Conservation (phyloP, 2,113 vertebrate species). For the Theropithecus gelada region DNA sequence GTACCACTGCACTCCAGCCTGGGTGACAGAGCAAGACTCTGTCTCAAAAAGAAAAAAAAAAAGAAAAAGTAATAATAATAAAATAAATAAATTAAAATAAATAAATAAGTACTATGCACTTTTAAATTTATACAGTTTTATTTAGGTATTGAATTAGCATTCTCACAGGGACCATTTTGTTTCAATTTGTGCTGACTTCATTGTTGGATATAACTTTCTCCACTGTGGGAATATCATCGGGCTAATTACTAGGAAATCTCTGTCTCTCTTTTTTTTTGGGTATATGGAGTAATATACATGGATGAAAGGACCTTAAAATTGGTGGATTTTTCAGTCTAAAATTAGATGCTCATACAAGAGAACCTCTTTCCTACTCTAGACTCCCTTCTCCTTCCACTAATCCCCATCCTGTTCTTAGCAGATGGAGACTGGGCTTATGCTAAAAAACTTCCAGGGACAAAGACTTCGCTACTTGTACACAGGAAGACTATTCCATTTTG, state of each 20-base stretch:
- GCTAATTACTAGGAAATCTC: background rate
- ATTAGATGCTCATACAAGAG: background rate
- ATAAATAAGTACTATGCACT: slow-evolving; percentile 23
- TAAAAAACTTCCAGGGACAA: background rate
- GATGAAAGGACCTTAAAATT: background rate
- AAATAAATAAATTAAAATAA: background rate
- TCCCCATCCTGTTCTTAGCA: background rate
- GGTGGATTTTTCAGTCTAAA: background rate
- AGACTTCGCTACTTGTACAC: background rate
- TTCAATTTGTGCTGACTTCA: background rate
- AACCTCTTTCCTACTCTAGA: background rate
- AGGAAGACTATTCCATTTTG: background rate
- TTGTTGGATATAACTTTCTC: background rate
- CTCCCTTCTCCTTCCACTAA: background rate
- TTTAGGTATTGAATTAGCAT: slow-evolving; percentile 19
- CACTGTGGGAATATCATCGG: too few relatives aligned
- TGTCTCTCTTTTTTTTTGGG: background rate
- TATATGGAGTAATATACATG: background rate
- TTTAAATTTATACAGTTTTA: slow-evolving; percentile 21
- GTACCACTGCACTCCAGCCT: too few relatives aligned
- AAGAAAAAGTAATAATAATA: too few relatives aligned
- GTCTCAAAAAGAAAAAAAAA: too few relatives aligned
- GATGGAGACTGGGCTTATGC: background rate
- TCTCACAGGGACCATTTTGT: background rate
- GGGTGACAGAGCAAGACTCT: too few relatives aligned